Evolutionary conservation across 2,797 vertebrate species (phyloP).

Genomic region (Heterohyrax brucei): DNA sequence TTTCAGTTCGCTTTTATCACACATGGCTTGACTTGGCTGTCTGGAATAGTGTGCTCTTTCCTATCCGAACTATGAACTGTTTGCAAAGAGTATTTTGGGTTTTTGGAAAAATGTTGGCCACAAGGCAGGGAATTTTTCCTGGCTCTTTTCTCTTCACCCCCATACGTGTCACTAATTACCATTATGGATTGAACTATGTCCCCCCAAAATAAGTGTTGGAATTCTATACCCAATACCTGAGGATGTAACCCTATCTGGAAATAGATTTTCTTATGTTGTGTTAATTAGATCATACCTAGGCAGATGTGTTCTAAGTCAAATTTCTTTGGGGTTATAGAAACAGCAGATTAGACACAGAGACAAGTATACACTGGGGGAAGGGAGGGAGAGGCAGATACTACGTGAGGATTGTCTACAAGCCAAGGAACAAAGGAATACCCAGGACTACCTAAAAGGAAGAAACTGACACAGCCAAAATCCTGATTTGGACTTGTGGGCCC

Average conservation of each 20-base stretch:
- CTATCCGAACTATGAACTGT: background rate
- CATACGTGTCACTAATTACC: background rate
- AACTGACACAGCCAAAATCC: background rate
- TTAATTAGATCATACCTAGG: background rate
- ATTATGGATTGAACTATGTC: background rate
- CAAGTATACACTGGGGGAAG: background rate
- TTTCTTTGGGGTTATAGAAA: background rate
- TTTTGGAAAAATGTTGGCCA: conserved; percentile 47
- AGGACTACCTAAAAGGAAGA: background rate
- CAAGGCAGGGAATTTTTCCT: background rate
- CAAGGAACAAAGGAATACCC: background rate
- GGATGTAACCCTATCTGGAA: background rate
- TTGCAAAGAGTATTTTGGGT: background rate
- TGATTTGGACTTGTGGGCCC: background rate
- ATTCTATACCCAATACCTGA: background rate
- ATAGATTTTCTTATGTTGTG: background rate
- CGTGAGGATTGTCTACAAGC: background rate
- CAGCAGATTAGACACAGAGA: background rate
- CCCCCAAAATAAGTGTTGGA: background rate
- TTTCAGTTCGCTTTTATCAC: conserved; percentile 26
- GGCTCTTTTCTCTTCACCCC: background rate
- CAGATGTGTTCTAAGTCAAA: background rate
- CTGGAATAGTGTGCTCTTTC: background rate
- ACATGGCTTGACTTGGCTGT: conserved; percentile 16
- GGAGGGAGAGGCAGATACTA: background rate